These are phyloP conservation scores for Dasypus novemcinctus DNA, from an alignment of 2,113 vertebrate genomes.

Conservation along the genomic window DNA sequence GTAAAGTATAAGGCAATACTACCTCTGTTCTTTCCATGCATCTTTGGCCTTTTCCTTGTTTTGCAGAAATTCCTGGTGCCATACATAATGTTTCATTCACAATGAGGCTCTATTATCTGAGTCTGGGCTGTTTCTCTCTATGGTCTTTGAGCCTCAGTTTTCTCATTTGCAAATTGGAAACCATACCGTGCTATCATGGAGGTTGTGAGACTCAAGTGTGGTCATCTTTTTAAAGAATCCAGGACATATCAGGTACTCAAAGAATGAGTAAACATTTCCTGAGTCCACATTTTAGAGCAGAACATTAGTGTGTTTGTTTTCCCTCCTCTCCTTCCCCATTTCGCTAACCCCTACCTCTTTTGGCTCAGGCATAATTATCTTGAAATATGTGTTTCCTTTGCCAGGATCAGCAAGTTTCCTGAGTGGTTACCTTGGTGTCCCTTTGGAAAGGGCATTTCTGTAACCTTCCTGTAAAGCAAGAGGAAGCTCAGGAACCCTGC, in stretches of 20 bases:
- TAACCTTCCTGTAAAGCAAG: not conserved
- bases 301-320: not conserved
- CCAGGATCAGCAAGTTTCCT: not conserved
- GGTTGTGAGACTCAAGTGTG: not conserved
- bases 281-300: not conserved
- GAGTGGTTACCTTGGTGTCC: too few species aligned
- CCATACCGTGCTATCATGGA: not conserved
- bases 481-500: not conserved
- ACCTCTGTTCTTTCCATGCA: not conserved
- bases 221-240: not conserved
- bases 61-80: not conserved
- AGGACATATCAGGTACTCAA: not conserved
- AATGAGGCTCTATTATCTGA: not conserved
- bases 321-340: not conserved
- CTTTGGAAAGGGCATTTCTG: not conserved
- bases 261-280: not conserved
- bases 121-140: not conserved
- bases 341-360: not conserved
- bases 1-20: not conserved
- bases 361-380: not conserved
- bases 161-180: not conserved
- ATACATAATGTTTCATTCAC: not conserved
- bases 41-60: not conserved
- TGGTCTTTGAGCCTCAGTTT: not conserved
- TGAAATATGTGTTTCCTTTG: not conserved